Evolutionary conservation across 2,113 vertebrate genomes (phyloP).

Genomic region (Daubentonia madagascariensis): DNA sequence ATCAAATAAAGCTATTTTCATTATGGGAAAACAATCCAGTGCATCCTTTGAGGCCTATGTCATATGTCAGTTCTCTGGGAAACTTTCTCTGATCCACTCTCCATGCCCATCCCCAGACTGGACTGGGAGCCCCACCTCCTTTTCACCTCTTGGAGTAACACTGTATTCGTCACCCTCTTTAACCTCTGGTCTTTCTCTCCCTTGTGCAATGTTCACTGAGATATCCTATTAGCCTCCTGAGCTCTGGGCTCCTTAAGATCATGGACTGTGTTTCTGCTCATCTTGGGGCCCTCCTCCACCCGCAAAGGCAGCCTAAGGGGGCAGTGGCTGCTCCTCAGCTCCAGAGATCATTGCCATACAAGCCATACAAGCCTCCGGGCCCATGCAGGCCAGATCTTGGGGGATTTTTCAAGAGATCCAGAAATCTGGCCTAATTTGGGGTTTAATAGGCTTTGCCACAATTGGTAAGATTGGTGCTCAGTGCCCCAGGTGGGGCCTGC

Average conservation of each 20-base stretch:
- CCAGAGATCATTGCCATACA: neutral
- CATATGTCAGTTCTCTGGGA: neutral
- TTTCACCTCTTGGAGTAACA: no score
- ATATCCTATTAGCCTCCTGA: neutral
- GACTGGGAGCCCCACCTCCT: neutral
- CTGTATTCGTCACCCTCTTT: neutral
- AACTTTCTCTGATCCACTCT: neutral
- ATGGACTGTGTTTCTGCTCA: neutral
- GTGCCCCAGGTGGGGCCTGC: neutral
- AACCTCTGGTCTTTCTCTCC: neutral
- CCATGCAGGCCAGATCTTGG: neutral
- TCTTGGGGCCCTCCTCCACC: neutral
- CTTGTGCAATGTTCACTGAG: neutral
- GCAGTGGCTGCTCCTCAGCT: neutral
- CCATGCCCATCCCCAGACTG: neutral
- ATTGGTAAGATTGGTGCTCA: neutral
- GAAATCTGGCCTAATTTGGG: neutral
- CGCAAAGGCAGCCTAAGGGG: neutral
- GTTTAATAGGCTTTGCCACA: neutral
- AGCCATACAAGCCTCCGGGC: neutral
- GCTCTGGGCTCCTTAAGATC: neutral
- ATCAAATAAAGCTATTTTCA: constrained; percentile 65
- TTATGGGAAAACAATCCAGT: neutral
- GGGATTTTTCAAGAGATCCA: neutral
- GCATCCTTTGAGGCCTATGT: neutral